Evolutionary conservation across 2,797 vertebrate species (phyloP).

Genomic region (Coccyzus lansbergi): DNA sequence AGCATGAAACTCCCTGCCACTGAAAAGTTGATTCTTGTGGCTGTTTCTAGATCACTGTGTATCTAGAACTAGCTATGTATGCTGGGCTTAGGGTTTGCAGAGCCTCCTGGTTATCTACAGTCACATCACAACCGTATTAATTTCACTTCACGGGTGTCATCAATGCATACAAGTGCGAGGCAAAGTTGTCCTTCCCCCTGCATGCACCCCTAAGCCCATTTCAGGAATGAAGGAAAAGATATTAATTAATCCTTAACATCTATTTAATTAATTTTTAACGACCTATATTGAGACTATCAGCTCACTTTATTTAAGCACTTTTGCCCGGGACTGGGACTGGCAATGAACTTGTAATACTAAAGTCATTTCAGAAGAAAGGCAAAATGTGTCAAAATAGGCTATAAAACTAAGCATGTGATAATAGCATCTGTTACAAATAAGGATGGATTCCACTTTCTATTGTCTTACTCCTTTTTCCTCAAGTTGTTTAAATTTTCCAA

Average conservation of each 20-base stretch:
- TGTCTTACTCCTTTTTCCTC: conserved; percentile 50
- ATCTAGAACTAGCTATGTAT: neutral
- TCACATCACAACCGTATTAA: neutral
- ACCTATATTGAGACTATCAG: neutral
- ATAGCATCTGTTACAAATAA: conserved; percentile 66
- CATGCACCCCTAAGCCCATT: neutral
- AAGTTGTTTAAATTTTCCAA: conserved; percentile 49
- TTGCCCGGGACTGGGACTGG: neutral
- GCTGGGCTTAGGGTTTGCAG: neutral
- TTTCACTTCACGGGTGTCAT: neutral
- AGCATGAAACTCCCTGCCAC: neutral
- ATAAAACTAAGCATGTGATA: conserved; percentile 40
- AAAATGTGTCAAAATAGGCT: neutral
- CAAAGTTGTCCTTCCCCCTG: neutral
- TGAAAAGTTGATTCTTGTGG: neutral
- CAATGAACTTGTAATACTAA: neutral
- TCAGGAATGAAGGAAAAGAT: neutral
- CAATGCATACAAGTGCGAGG: neutral
- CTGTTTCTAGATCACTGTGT: neutral
- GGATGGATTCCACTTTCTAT: conserved; percentile 53
- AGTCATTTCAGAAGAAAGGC: conserved; percentile 15
- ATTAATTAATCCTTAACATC: neutral
- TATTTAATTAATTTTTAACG: neutral
- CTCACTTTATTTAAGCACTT: neutral
- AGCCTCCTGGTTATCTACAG: neutral